These are phyloP conservation scores for Drosophila anomalata DNA, from an alignment of 2,888 invertebrate genomes.

Conservation along the genomic window DNA sequence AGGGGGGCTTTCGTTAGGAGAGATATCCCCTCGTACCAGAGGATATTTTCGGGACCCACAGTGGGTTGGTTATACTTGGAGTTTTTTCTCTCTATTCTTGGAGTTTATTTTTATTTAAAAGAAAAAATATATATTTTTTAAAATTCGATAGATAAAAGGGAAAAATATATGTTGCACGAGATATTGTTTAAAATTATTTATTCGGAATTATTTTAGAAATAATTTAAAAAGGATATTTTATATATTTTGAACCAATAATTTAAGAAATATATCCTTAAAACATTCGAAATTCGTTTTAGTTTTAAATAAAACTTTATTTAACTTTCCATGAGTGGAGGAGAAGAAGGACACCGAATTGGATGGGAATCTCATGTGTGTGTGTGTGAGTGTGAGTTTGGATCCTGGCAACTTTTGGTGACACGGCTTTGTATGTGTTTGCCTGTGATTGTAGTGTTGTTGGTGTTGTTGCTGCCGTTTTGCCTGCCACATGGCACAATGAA, in stretches of 20 bases:
- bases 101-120: constrained; percentile 12
- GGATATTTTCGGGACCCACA: constrained; percentile 13
- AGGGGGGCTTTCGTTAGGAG: background rate
- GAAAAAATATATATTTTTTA: background rate
- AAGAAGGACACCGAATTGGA: constrained; percentile 22
- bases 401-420: constrained; percentile 63
- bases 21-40: background rate
- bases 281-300: background rate
- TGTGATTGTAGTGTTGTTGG: constrained; percentile 39
- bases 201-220: too few relatives aligned
- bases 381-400: constrained; percentile 18
- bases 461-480: constrained; percentile 58
- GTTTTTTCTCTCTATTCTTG: constrained; percentile 4
- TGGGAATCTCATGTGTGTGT: constrained; percentile 24
- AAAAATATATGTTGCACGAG: too few relatives aligned
- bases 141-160: too few relatives aligned
- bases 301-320: background rate
- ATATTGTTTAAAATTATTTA: too few relatives aligned
- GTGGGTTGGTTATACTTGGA: constrained; percentile 23
- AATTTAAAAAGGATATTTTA: too few relatives aligned
- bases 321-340: background rate
- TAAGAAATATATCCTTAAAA: background rate
- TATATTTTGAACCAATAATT: too few relatives aligned
- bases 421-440: constrained; percentile 38
- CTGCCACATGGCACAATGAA: constrained; percentile 71